These are phyloP conservation scores for Lordiphosa collinella DNA, from an alignment of 1,140 invertebrate genomes.

Conservation along the genomic window DNA sequence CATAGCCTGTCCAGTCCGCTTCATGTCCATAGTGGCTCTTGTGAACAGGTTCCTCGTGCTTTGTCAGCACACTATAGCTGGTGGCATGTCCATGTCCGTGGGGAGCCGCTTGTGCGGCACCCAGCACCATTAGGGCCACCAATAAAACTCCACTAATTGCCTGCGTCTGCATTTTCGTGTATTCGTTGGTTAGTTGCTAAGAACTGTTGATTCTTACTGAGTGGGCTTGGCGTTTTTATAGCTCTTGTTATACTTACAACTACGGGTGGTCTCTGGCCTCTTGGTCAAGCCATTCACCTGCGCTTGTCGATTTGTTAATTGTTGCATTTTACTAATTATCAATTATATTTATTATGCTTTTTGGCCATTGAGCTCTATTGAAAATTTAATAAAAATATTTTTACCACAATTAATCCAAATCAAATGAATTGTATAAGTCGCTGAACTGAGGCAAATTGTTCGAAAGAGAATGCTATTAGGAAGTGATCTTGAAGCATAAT, in stretches of 20 bases:
- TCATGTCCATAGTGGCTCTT: constrained; percentile 33
- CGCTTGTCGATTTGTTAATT: constrained; percentile 52
- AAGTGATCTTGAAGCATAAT: too few species aligned
- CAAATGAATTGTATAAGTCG: too few species aligned
- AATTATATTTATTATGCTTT: constrained; percentile 38
- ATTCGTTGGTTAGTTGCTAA: constrained; percentile 24
- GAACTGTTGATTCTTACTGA: constrained; percentile 50
- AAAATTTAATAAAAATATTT: constrained; percentile 28
- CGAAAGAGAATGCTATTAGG: too few species aligned
- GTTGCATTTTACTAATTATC: constrained; percentile 37
- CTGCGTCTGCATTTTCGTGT: constrained; percentile 39
- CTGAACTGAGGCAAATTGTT: too few species aligned
- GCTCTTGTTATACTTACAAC: constrained; percentile 2
- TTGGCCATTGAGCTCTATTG: constrained; percentile 39
- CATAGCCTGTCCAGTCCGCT: constrained; percentile 39
- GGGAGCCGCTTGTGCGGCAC: constrained; percentile 30
- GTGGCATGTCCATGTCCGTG: constrained; percentile 53
- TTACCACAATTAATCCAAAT: too few species aligned
- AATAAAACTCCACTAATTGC: constrained; percentile 34
- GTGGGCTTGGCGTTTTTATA: constrained; percentile 43
- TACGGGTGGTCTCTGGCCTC: constrained; percentile 29
- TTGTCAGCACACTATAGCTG: constrained; percentile 60
- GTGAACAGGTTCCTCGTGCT: constrained; percentile 57
- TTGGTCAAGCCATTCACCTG: constrained; percentile 54
- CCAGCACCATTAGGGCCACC: constrained; percentile 17